phyloP scores from a whole-genome alignment of 1,140 invertebrate genomes.

The Drosophila nikananu region DNA sequence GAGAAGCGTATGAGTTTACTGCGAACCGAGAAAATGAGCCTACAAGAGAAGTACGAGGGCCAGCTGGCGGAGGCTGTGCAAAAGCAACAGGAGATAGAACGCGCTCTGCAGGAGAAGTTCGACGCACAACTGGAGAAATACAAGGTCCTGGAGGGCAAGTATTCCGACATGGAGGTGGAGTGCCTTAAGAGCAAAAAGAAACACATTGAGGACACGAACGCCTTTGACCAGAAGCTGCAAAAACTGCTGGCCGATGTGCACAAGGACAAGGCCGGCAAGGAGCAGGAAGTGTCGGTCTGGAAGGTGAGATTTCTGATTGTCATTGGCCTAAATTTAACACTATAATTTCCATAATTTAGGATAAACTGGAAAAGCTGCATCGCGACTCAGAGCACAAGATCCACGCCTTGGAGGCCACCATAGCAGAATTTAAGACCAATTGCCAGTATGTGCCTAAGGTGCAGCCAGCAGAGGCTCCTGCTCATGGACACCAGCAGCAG shows the following conservation, averaged over 20 bases:
- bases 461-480: constrained; percentile 40
- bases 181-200: constrained; percentile 67
- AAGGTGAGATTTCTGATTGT: constrained; percentile 50
- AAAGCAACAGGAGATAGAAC: constrained; percentile 84
- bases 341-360: constrained; percentile 20
- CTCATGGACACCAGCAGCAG: constrained; percentile 46
- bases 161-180: constrained; percentile 66
- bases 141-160: constrained; percentile 84
- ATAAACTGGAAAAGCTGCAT: constrained; percentile 63
- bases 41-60: constrained; percentile 80
- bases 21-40: constrained; percentile 85
- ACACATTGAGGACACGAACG: constrained; percentile 68
- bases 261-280: constrained; percentile 62
- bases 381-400: constrained; percentile 62
- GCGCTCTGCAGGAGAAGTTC: constrained; percentile 83
- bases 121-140: constrained; percentile 85
- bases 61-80: constrained; percentile 85
- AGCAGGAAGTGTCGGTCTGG: constrained; percentile 65
- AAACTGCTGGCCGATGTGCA: constrained; percentile 63
- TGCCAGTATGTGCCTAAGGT: constrained; percentile 66
- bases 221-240: constrained; percentile 66
- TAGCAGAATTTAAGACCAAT: constrained; percentile 62
- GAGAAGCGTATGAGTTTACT: constrained; percentile 86
- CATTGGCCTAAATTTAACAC: neutral
- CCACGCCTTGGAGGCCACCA: constrained; percentile 43